phyloP scores from a whole-genome alignment of 2,888 invertebrate species.

The Onchidella celtica region DNA sequence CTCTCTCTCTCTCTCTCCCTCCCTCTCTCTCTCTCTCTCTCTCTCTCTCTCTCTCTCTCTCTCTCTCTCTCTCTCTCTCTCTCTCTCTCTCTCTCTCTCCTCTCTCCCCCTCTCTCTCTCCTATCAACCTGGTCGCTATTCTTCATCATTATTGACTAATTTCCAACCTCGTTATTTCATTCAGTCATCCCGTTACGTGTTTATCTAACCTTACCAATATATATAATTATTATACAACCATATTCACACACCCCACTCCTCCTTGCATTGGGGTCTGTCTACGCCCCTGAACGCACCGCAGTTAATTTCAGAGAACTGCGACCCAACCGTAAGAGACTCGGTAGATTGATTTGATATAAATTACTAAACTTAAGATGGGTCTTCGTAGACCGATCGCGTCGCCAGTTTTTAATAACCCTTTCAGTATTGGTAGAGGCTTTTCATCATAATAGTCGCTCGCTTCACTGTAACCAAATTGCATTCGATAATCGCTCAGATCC shows the following conservation, averaged over 20 bases:
- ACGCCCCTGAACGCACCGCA: no score
- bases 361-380: neutral
- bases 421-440: neutral
- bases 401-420: neutral
- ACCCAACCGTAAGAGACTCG: neutral
- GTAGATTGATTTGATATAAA: neutral
- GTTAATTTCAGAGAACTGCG: neutral
- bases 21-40: neutral
- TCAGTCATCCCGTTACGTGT: no score
- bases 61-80: neutral
- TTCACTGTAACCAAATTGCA: constrained; percentile 33
- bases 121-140: neutral
- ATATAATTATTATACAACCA: no score
- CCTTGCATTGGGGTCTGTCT: no score
- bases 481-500: constrained; percentile 26
- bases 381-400: neutral
- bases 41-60: neutral
- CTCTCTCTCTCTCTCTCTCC: no score
- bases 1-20: neutral
- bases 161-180: no score
- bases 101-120: neutral
- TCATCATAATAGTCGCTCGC: constrained; percentile 12
- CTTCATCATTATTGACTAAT: neutral
- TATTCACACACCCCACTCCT: no score
- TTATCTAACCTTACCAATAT: no score